Conservation (phyloP, 2,888 invertebrate genomes). For the Lottia scabra region DNA sequence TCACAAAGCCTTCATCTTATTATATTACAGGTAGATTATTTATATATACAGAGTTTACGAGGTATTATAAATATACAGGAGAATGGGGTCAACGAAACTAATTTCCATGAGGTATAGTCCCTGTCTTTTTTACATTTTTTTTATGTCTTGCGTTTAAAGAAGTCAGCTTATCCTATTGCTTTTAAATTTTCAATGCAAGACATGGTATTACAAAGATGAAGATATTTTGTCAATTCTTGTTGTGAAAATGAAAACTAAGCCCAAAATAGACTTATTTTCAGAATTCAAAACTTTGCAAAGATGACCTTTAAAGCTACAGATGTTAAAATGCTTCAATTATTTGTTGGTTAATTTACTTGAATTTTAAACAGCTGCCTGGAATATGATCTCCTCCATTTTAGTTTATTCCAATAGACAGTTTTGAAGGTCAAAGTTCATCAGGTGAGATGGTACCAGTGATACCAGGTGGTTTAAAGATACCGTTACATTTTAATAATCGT, state of each 20-base stretch:
- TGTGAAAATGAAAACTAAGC: no score
- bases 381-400: constrained; percentile 31
- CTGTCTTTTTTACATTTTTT: background rate
- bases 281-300: no score
- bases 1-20: no score
- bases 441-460: constrained; percentile 74
- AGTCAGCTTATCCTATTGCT: background rate
- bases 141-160: background rate
- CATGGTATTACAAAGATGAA: no score
- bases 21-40: constrained; percentile 52
- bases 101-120: constrained; percentile 73
- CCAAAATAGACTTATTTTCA: no score
- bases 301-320: no score
- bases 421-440: constrained; percentile 76
- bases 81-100: constrained; percentile 74
- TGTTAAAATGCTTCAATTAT: no score
- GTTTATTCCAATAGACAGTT: constrained; percentile 75
- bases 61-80: constrained; percentile 76
- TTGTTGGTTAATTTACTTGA: no score
- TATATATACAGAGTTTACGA: constrained; percentile 71
- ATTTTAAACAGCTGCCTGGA: no score
- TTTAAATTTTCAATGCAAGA: no score
- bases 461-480: constrained; percentile 75
- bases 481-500: constrained; percentile 75
- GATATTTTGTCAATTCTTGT: no score